These are phyloP conservation scores for Hydrolagus affinis DNA, from an alignment of 2,113 vertebrate species.

Conservation along the genomic window DNA sequence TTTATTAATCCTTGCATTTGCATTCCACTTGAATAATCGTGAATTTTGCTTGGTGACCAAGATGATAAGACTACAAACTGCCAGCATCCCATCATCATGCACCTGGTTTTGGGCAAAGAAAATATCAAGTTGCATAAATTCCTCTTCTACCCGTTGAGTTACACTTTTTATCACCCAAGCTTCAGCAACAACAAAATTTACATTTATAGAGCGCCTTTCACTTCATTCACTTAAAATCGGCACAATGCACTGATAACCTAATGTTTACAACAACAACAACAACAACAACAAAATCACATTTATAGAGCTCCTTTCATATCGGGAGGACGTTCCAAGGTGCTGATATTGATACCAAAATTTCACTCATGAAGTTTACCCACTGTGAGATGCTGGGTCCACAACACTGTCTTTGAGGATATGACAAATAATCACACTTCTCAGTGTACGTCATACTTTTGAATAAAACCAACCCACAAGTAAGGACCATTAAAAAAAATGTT, in stretches of 20 bases:
- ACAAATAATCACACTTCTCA: not conserved
- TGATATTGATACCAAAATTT: not conserved
- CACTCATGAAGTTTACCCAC: not conserved
- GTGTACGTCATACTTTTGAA: not conserved
- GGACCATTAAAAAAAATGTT: no score
- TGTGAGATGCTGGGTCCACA: not conserved
- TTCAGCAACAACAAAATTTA: no score
- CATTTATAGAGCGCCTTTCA: no score
- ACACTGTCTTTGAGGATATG: not conserved
- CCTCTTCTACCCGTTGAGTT: not conserved
- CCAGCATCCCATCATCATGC: not conserved
- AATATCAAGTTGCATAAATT: not conserved
- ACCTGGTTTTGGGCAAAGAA: not conserved
- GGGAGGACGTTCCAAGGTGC: no score
- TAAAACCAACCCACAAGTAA: not conserved
- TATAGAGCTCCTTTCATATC: no score
- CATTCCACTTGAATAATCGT: not conserved
- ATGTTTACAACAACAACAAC: no score
- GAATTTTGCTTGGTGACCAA: not conserved
- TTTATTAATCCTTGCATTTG: not conserved
- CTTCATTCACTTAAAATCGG: not conserved
- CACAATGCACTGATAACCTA: not conserved
- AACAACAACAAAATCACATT: no score
- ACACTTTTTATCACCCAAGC: not conserved
- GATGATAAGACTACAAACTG: not conserved